Percentiles rank a stretch among this genome's conserved stretches.
These are phyloP conservation scores for Mungos mungo DNA, from an alignment of 2,113 vertebrate genomes.

Conservation along the genomic window DNA sequence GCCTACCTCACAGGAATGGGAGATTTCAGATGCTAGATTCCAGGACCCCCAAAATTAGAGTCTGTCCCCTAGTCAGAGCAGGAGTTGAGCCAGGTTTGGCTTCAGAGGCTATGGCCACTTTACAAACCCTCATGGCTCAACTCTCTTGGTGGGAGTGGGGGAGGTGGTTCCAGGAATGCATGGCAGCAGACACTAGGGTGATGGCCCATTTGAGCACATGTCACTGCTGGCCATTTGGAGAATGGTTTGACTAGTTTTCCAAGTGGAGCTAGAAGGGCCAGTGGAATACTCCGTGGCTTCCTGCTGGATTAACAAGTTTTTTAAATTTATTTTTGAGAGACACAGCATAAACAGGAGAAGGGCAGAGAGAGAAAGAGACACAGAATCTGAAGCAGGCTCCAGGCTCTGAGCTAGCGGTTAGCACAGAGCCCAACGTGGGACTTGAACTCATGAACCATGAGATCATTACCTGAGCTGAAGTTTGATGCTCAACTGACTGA, in stretches of 20 bases:
- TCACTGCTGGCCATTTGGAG: no score
- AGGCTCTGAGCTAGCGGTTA: no score
- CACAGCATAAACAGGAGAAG: no score
- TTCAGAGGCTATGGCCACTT: not conserved
- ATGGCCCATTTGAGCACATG: not conserved
- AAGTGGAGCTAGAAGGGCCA: not conserved
- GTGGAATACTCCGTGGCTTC: not conserved
- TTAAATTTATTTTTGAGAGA: no score
- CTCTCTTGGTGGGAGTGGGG: not conserved
- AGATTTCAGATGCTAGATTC: not conserved
- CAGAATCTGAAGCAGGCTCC: no score
- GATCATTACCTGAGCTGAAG: no score
- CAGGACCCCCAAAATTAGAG: not conserved
- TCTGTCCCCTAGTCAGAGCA: not conserved
- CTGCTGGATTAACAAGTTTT: not conserved
- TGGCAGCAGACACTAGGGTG: not conserved
- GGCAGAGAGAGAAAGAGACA: no score
- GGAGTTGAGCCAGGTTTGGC: not conserved
- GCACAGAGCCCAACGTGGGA: no score
- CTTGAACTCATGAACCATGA: no score
- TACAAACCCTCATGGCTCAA: not conserved
- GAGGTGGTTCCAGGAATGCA: not conserved
- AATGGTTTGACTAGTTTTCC: not conserved
- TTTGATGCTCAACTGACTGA: no score
- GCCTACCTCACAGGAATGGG: not conserved